Evolutionary conservation across 1,140 invertebrate species (phyloP).

Genomic region (Meloidogyne hapla): DNA sequence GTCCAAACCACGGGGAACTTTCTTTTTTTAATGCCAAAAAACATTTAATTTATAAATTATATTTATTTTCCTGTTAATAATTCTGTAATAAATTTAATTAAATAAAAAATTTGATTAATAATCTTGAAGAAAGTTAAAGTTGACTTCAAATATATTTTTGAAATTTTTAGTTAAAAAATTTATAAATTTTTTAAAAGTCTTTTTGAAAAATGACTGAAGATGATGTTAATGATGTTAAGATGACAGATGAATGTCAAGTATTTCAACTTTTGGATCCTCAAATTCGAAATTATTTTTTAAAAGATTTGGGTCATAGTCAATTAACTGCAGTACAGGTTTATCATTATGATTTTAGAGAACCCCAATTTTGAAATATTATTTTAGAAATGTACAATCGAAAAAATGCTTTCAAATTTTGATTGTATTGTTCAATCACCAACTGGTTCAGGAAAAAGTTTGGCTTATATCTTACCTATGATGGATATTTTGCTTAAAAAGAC

Average conservation of each 20-base stretch:
- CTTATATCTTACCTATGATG: slow-evolving; percentile 55
- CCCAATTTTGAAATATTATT: slow-evolving; percentile 19
- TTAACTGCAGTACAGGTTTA: slow-evolving; percentile 12
- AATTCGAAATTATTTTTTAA: slow-evolving; percentile 16
- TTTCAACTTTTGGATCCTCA: not conserved
- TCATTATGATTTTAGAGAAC: not conserved
- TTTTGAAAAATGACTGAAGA: not conserved
- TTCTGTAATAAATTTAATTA: too few species aligned
- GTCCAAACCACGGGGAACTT: too few species aligned
- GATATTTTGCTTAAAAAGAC: slow-evolving; percentile 51
- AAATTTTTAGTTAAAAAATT: too few species aligned
- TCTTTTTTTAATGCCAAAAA: too few species aligned
- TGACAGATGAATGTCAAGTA: not conserved
- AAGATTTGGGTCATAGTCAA: slow-evolving; percentile 13
- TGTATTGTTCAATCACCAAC: slow-evolving; percentile 64
- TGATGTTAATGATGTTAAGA: too few species aligned
- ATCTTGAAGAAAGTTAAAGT: too few species aligned
- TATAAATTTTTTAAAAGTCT: too few species aligned
- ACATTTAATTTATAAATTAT: too few species aligned
- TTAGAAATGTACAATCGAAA: slow-evolving; percentile 44
- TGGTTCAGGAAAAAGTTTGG: slow-evolving; percentile 61
- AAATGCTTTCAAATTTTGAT: slow-evolving; percentile 53
- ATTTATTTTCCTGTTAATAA: too few species aligned
- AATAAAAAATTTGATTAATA: too few species aligned
- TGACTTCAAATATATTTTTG: too few species aligned